phyloP scores from a whole-genome alignment of 2,797 vertebrate species.

The Pagetopsis macropterus region DNA sequence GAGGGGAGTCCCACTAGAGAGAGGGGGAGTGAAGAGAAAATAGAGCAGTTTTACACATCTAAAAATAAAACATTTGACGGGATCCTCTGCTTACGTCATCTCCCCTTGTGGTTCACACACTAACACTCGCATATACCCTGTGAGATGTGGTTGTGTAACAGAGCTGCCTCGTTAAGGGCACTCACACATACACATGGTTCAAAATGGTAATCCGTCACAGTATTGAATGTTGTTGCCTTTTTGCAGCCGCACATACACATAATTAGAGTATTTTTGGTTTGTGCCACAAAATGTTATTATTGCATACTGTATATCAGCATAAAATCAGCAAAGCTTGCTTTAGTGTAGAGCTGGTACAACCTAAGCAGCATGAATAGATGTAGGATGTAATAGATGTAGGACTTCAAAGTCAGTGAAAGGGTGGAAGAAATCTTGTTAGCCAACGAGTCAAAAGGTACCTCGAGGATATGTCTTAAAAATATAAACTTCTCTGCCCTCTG shows the following conservation, averaged over 20 bases:
- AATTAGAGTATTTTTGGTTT: conserved; percentile 13
- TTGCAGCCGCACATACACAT: conserved; percentile 6
- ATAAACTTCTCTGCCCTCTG: conserved; percentile 44
- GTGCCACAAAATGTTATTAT: conserved; percentile 10
- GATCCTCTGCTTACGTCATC: conserved; percentile 72
- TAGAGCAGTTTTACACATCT: conserved; percentile 76
- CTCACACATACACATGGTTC: conserved; percentile 4
- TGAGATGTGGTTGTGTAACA: conserved; percentile 62
- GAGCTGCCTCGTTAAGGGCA: conserved; percentile 39
- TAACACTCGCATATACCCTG: conserved; percentile 47
- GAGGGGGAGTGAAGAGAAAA: conserved; percentile 54
- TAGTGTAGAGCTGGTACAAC: conserved; percentile 19
- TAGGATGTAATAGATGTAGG: conserved; percentile 32
- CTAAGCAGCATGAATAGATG: conserved; percentile 28
- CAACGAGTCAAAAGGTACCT: conserved; percentile 36
- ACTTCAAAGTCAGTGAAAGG: conserved; percentile 35
- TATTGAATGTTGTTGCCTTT: conserved; percentile 22
- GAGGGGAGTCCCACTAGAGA: conserved; percentile 64
- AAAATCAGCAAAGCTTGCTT: conserved; percentile 32
- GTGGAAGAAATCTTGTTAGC: conserved; percentile 33
- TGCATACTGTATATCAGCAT: conserved; percentile 20
- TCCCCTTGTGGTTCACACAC: conserved; percentile 61
- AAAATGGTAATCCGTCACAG: conserved; percentile 30
- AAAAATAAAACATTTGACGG: conserved; percentile 81
- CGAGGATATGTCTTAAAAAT: conserved; percentile 45